Evolutionary conservation across 2,797 vertebrate genomes (phyloP).

Genomic region (Psittacula echo): DNA sequence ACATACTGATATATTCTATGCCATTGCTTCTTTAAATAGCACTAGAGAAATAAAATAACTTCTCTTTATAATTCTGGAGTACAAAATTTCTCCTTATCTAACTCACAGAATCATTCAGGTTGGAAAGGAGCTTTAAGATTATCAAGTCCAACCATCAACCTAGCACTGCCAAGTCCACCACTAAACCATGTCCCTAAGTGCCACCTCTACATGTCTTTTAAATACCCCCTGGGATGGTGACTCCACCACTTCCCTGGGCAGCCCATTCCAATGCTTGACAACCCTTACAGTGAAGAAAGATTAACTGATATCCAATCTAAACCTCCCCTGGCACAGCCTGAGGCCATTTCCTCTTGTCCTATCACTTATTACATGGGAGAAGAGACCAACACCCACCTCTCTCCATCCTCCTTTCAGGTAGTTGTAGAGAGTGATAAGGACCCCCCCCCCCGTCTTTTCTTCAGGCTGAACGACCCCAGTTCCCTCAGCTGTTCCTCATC

Average conservation of each 20-base stretch:
- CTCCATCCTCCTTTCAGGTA: background rate
- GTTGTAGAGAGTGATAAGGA: background rate
- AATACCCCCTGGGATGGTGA: background rate
- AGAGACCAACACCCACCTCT: background rate
- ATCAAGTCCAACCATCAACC: accelerated
- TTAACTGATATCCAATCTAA: background rate
- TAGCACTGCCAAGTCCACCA: background rate
- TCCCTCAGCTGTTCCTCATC: accelerated
- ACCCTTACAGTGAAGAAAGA: background rate
- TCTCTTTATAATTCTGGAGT: background rate
- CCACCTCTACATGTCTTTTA: background rate
- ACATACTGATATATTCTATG: background rate
- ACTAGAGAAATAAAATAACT: background rate
- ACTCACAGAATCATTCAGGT: background rate
- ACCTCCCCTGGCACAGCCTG: background rate
- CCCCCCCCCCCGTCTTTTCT: background rate
- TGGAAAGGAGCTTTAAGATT: background rate
- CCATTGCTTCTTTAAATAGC: background rate
- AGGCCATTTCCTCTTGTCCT: background rate
- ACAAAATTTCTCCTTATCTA: background rate
- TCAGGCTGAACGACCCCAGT: accelerated
- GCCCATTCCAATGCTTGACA: background rate
- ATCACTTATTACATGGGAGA: background rate
- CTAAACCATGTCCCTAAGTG: background rate
- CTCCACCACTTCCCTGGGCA: background rate